These are phyloP conservation scores for Erebia palarica DNA, from an alignment of 2,888 invertebrate genomes.

Conservation along the genomic window DNA sequence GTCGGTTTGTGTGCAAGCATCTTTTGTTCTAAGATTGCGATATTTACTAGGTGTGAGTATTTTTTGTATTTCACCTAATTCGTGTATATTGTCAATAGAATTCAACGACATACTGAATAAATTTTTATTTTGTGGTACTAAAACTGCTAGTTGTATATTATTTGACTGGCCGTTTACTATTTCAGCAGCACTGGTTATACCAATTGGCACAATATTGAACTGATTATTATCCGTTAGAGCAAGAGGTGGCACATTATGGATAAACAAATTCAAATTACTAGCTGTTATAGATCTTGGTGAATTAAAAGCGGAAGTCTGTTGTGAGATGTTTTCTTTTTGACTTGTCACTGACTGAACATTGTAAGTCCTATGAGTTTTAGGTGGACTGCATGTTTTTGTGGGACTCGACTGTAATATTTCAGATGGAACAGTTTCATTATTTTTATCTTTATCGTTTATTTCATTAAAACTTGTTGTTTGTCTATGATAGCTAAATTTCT, in stretches of 20 bases:
- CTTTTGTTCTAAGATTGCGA: slow-evolving; percentile 77
- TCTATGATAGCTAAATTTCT: slow-evolving; percentile 66
- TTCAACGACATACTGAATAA: slow-evolving; percentile 73
- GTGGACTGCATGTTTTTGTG: slow-evolving; percentile 55
- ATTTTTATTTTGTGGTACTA: slow-evolving; percentile 80
- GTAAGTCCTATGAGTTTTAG: slow-evolving; percentile 71
- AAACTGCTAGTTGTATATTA: slow-evolving; percentile 83
- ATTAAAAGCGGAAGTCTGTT: slow-evolving; percentile 70
- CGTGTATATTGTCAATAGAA: slow-evolving; percentile 63
- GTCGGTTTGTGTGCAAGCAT: slow-evolving; percentile 88
- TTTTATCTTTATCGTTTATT: slow-evolving; percentile 47
- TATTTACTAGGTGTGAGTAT: slow-evolving; percentile 75
- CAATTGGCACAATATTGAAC: slow-evolving; percentile 74
- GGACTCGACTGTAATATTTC: slow-evolving; percentile 47
- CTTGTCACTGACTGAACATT: slow-evolving; percentile 71
- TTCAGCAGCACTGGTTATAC: slow-evolving; percentile 67
- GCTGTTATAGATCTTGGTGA: slow-evolving; percentile 70
- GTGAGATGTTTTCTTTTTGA: slow-evolving; percentile 64
- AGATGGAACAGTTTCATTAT: slow-evolving; percentile 47
- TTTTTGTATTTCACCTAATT: slow-evolving; percentile 61
- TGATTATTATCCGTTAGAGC: slow-evolving; percentile 72
- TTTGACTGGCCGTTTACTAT: slow-evolving; percentile 68
- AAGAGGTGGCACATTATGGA: slow-evolving; percentile 72
- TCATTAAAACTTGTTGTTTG: slow-evolving; percentile 51
- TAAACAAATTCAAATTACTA: slow-evolving; percentile 71